Evolutionary conservation across 2,888 invertebrate species (phyloP).

Genomic region (Lycocerus yunnanus): DNA sequence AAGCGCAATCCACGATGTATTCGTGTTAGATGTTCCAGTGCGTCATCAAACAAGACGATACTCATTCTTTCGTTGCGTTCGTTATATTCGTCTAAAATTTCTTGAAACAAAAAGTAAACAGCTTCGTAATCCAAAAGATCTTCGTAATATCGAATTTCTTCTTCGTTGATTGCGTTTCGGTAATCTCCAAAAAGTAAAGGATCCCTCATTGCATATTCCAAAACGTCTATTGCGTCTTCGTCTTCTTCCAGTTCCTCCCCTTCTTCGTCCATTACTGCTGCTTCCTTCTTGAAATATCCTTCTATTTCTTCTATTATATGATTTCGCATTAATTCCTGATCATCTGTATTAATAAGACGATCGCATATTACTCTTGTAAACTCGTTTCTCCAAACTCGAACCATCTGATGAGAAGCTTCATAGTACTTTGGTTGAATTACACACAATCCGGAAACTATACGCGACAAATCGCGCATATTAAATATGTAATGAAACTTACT

Average conservation of each 20-base stretch:
- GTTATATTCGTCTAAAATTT: slow-evolving; percentile 87
- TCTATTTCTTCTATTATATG: slow-evolving; percentile 62
- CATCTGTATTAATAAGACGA: slow-evolving; percentile 73
- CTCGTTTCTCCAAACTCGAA: slow-evolving; percentile 91
- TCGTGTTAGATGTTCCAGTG: slow-evolving; percentile 86
- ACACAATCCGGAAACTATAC: slow-evolving; percentile 77
- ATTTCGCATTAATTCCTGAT: slow-evolving; percentile 65
- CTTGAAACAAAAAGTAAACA: slow-evolving; percentile 84
- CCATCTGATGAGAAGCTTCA: slow-evolving; percentile 68
- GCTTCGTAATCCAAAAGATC: slow-evolving; percentile 90
- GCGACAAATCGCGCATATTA: slow-evolving; percentile 87
- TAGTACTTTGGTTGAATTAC: slow-evolving; percentile 75
- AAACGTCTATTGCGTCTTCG: slow-evolving; percentile 53
- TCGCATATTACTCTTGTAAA: slow-evolving; percentile 87
- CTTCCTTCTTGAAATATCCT: background rate
- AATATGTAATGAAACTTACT: slow-evolving; percentile 95
- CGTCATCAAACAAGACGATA: slow-evolving; percentile 89
- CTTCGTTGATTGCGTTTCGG: slow-evolving; percentile 80
- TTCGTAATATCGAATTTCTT: slow-evolving; percentile 81
- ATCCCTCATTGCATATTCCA: slow-evolving; percentile 76
- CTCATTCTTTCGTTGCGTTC: slow-evolving; percentile 74
- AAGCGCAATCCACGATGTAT: slow-evolving; percentile 84
- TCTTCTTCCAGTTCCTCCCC: slow-evolving; percentile 54
- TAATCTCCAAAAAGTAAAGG: slow-evolving; percentile 90
- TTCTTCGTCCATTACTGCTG: slow-evolving; percentile 39